Base-by-base conservation (phyloP, 2,797 vertebrate species). In the Rhabdomys pumilio region DNA sequence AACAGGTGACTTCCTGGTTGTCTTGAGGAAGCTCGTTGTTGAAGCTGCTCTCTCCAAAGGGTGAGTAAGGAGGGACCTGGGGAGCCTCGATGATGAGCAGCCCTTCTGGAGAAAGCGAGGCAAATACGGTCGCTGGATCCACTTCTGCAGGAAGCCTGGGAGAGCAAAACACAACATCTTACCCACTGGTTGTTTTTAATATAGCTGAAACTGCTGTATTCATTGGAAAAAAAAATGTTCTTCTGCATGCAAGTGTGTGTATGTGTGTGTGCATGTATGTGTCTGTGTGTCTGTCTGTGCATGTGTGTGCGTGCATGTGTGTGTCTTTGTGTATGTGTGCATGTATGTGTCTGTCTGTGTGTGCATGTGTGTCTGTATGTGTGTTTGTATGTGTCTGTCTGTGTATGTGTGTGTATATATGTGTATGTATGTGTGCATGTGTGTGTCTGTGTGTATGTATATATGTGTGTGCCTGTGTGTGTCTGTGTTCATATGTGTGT, bases 31-130 rank as follows among this genome's bases (percentile, higher is more conserved):
- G 97, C 96, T 99, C 99, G 0, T 97, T 98, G 97, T 98, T 97
- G 15, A 98, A 98, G 94, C 97, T 94, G 69, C 99, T 99, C 75
- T 98, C 98, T 95, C 99, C 99, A 80, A 99, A 99, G 63, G 99
- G 99, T 95, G 99, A 99, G 97, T 99, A 99, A 0, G 99, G 99
- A 20, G 99, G 99, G 11, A 99, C 99, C 97, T 99, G 99, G 50
- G 99, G 99, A 0, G 99, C 99, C 98, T 99, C 99, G 41, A 99
- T 99, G 98, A 99, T 99, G 97, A 99, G 99, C 97, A 99, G 99
- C 38, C 99, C 99, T 98, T 99, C 99, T 0, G 99, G 99, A 34
- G 99, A 99, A 97, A 99, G 98, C 59, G 99, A 99, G 86, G 99
- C 99, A 2, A 99, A 99, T 29, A 99, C 99, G 0, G 99, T 99